Evolutionary conservation across 2,113 vertebrate species (phyloP), one percentile per base, ranked within the genome.

Genomic region (Podiceps cristatus): DNA sequence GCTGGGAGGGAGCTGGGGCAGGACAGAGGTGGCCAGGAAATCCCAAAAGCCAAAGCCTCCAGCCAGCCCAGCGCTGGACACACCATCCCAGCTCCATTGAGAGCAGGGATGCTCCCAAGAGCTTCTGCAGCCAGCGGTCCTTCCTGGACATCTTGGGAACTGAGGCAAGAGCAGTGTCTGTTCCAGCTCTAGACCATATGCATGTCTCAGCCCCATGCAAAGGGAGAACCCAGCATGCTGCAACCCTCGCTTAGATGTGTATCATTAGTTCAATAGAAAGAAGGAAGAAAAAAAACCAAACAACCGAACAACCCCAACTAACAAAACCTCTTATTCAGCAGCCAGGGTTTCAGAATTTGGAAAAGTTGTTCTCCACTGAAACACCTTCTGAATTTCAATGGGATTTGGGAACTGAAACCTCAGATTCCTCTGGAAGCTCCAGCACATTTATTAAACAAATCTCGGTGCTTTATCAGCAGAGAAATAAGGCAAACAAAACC

Each of bases 181-280:
- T 45, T 64, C 37, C 64, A 93, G 64, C n/a, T n/a, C 60, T 3
- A 42, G 18, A 31, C n/a, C n/a, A 53, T 16, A 20, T 1, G 5
- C 10, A 12, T 8, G 1, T 49, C 62, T 68, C 5, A 0, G 52
- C 11, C 69, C 24, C 29, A 22, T 2, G 7, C 28, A 69, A 33
- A 91, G 42, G 27, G 22, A 88, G 31, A 77, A 35, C 24, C 17
- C 33, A 49, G 17, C 25, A 45, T 0, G 1, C 20, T 12, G 37
- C 35, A 60, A 7, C 47, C 17, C 31, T 42, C 13, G 11, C 53
- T 72, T 19, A 40, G 13, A 71, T 31, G 9, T 33, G 18, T 9
- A 11, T 5, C 24, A 10, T 7, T 33, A 28, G 29, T 42, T n/a
- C 0, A 0, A 9, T 52, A 37, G 11, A 12, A 35, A 63, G 33